Evolutionary conservation across 1,140 invertebrate species (phyloP), one percentile per base, ranked within the genome.

Genomic region (Apis dorsata): DNA sequence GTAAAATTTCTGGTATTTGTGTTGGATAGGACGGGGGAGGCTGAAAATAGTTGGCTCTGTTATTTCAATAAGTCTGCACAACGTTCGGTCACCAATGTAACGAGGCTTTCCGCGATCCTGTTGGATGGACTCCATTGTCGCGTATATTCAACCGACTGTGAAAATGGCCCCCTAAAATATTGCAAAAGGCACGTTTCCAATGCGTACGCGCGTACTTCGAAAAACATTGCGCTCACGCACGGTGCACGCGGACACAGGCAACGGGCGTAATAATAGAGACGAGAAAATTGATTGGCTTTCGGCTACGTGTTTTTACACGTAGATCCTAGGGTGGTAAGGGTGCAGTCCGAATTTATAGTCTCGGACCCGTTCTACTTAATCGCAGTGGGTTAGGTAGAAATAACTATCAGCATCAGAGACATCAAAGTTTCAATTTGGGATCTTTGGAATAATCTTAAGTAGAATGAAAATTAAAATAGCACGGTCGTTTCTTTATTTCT

Each of bases 91-190:
- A 24, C 53, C 7, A n/a, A 51, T 69, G 44, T 79, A 79, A 79
- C 79, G 51, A 65, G 28, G 21, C 24, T 34, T 79, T 79, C 59
- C 57, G 70, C 17, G 70, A 81, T 71, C 63, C 57, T 24, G 44
- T 83, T 77, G 73, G 57, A 55, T 44, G 24, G 73, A 15, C n/a
- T 83, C 57, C 66, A 83, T 78, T 68, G 51, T 77, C 28, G 34
- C 57, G 55, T 28, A 17, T 49, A 44, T 53, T 8, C 59, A 51
- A 21, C 51, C 44, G 49, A 71, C 55, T 68, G 66, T 63, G 81
- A 83, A 77, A 82, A 44, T 17, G n/a, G 34, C 49, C 21, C 7
- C 24, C 19, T 70, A 12, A 82, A 83, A 83, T 77, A 62, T 65
- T 51, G 68, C 75, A 34, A 57, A 57, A 17, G 66, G 81, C 81